A percentile compares a stretch with the other conserved stretches of the same genome.
phyloP scores from a whole-genome alignment of 2,797 vertebrate species.

The Mus caroli region DNA sequence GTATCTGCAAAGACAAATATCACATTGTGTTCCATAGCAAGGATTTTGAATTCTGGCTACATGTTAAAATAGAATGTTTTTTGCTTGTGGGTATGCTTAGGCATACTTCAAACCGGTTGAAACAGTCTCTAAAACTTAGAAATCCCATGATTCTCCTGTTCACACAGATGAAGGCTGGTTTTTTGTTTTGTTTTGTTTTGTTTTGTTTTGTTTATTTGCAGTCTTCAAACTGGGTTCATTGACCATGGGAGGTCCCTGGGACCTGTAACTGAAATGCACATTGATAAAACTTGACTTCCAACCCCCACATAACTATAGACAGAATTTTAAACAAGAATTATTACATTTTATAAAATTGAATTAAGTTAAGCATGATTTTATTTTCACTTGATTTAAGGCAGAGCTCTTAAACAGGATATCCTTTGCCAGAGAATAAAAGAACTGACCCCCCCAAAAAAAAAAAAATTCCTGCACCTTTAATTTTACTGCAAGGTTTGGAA shows the following conservation, averaged over 20 bases:
- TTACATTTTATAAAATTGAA: constrained; percentile 27
- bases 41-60: constrained; percentile 35
- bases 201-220: background rate
- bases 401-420: background rate
- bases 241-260: background rate
- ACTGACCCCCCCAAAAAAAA: constrained; percentile 14
- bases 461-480: constrained; percentile 22
- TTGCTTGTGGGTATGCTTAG: background rate
- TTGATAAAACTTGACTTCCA: constrained; percentile 1
- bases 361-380: constrained; percentile 20
- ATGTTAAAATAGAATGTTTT: background rate
- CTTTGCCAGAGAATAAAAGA: constrained; percentile 38
- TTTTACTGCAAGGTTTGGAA: constrained; percentile 55
- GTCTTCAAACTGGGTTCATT: background rate
- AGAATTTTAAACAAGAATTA: background rate
- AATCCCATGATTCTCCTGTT: background rate
- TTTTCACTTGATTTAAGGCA: constrained; percentile 38
- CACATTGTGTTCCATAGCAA: background rate
- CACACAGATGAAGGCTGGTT: background rate
- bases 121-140: constrained; percentile 13
- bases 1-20: background rate
- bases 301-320: background rate
- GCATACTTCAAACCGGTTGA: background rate
- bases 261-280: background rate
- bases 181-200: no score